Evolutionary conservation across 2,113 vertebrate species (phyloP), one percentile per base, ranked within the genome.

Genomic region (Sarotherodon lohbergeri): DNA sequence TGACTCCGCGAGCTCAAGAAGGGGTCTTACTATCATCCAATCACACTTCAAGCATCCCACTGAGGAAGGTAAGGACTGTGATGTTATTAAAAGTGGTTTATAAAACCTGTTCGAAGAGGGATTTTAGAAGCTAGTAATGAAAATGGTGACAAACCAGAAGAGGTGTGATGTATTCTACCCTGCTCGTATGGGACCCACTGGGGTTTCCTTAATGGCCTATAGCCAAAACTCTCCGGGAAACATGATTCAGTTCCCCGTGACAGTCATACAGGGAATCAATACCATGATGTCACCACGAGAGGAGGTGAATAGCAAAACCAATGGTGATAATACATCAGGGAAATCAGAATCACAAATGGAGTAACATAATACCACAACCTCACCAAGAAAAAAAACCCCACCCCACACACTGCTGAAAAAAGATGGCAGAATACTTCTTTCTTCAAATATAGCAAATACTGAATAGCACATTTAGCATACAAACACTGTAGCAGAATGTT

Each of bases 261-360:
- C 55, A 86, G 78, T 84, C 88, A 88, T 90, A 80, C 14, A 24
- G 84, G 86, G 81, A 94, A 93, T 95, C 90, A 48, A 93, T 91
- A 87, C 79, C 81, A 92, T 95, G 94, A 96, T 92, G 92, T 96
- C 95, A 95, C 52, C 56, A 41, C 9, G 59, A 86, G 82, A 88
- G 91, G 61, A 84, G 82, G 83, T 91, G 82, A 85, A 91, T 79
- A 87, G 79, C 46, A 84, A 91, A 92, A 80, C 76, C 52, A 82
- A 36, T 76, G 85, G 52, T 81, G 55, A 52, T 83, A 81, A 87
- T 90, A 27, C 90, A 80, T 86, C 50, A 83, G 85, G 82, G 89
- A 79, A 91, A 84, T 32, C n/a, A 59, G 17, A 3, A 73, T 14
- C n/a, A 19, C 29, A 83, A 73, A 85, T 59, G 24, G 14, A 50